These are phyloP conservation scores for Periparus ater DNA, from an alignment of 2,797 vertebrate species.

Conservation along the genomic window DNA sequence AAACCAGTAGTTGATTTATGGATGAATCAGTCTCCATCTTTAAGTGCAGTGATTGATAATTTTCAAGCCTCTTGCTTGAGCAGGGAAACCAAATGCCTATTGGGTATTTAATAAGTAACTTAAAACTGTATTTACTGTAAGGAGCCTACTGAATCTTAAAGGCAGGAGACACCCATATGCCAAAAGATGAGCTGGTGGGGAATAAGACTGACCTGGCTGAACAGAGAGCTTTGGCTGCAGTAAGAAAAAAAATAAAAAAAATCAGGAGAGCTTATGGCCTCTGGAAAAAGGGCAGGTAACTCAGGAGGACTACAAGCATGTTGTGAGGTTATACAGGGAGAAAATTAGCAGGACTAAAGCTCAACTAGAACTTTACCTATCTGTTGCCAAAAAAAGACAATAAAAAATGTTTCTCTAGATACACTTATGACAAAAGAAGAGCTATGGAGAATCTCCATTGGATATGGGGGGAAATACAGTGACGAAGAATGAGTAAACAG, in stretches of 20 bases:
- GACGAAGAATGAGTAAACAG: not conserved
- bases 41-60: not conserved
- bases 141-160: not conserved
- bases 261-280: not conserved
- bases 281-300: not conserved
- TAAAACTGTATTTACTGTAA: not conserved
- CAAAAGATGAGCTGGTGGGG: not conserved
- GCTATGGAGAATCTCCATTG: not conserved
- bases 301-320: not conserved
- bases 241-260: accelerated
- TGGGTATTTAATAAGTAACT: not conserved
- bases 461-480: not conserved
- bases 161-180: not conserved
- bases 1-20: not conserved
- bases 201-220: not conserved
- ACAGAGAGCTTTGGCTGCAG: not conserved
- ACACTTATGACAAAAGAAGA: not conserved
- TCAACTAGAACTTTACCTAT: not conserved
- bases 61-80: not conserved
- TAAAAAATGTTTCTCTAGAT: not conserved
- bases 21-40: not conserved
- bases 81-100: not conserved
- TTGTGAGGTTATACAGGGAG: not conserved
- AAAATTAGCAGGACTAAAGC: not conserved
- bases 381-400: not conserved